Percentiles rank a stretch among this genome's conserved stretches.
These are phyloP conservation scores for Nothoprocta pentlandii DNA, from an alignment of 2,113 vertebrate species.

Conservation along the genomic window DNA sequence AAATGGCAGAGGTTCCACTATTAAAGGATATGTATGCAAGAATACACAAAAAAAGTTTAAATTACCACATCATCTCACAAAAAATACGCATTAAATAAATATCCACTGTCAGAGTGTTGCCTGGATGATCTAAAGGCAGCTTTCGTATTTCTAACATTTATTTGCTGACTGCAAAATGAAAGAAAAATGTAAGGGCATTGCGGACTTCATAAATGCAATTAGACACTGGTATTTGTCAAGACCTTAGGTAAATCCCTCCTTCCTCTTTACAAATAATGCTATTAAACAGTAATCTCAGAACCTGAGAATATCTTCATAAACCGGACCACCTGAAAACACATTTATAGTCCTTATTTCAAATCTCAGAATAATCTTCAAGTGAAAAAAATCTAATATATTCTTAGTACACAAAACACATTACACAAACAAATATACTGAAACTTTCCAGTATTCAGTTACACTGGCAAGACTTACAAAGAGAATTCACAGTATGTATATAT, in stretches of 20 bases:
- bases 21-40: background rate
- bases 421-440: background rate
- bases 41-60: background rate
- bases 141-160: background rate
- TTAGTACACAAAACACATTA: background rate
- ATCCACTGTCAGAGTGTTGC: background rate
- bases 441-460: background rate
- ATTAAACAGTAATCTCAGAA: background rate
- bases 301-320: background rate
- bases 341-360: background rate
- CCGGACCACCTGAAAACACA: background rate
- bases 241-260: background rate
- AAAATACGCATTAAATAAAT: background rate
- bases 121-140: background rate
- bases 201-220: background rate
- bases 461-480: background rate
- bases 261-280: constrained; percentile 9
- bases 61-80: background rate
- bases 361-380: background rate
- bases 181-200: background rate
- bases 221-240: background rate
- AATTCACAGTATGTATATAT: background rate
- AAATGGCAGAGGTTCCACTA: background rate
- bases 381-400: background rate
- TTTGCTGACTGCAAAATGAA: background rate